Evolutionary conservation across 1,140 invertebrate species (phyloP).

Genomic region (Euwallacea similis): DNA sequence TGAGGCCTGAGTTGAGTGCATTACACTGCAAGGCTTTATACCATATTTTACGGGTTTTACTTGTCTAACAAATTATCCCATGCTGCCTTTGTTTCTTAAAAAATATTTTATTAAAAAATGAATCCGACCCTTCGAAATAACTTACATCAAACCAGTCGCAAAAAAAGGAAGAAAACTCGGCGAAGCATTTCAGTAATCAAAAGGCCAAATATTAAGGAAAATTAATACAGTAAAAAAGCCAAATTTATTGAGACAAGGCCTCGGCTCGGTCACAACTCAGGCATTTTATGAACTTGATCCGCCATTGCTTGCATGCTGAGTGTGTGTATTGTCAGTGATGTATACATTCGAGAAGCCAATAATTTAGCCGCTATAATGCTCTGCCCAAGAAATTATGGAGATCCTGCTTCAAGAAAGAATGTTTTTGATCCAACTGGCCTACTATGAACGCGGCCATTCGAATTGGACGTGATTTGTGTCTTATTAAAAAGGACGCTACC

Average conservation of each 20-base stretch:
- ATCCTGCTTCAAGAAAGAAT: constrained; percentile 22
- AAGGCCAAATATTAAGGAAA: constrained; percentile 31
- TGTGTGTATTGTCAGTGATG: constrained; percentile 33
- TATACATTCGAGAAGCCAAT: constrained; percentile 27
- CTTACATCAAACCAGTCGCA: neutral
- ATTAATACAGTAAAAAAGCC: constrained; percentile 34
- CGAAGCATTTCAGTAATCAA: constrained; percentile 13
- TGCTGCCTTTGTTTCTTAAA: too few species aligned
- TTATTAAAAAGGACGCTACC: constrained; percentile 25
- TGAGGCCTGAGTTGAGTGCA: too few species aligned
- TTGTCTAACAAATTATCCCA: too few species aligned
- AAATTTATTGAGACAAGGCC: constrained; percentile 30
- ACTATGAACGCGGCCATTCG: constrained; percentile 12
- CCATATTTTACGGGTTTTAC: too few species aligned
- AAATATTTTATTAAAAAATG: neutral
- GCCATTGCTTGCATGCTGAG: constrained; percentile 26
- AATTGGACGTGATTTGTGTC: constrained; percentile 26
- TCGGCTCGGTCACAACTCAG: constrained; percentile 25
- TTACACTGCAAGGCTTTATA: too few species aligned
- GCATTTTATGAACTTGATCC: constrained; percentile 34
- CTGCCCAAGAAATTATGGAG: constrained; percentile 26
- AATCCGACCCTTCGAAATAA: neutral
- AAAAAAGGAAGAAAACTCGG: neutral
- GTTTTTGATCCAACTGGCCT: constrained; percentile 15
- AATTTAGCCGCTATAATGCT: constrained; percentile 25